Base-by-base conservation (phyloP, 1,140 invertebrate species). In the Drosophila truncata region DNA sequence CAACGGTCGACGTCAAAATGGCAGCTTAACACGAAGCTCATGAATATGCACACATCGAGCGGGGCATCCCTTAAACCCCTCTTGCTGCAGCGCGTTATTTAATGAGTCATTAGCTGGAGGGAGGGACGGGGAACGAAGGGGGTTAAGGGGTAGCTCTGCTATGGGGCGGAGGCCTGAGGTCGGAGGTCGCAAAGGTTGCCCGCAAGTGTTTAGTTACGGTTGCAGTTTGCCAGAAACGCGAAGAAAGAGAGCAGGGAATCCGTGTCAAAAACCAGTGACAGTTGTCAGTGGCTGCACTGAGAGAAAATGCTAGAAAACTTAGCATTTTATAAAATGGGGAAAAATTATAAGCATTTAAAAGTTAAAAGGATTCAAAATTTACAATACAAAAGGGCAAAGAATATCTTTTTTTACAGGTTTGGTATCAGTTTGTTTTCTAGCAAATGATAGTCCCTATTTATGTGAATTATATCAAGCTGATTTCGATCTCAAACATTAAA, bases 1-100 rank as follows among this genome's bases (percentile, higher is more conserved):
- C 63, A 67, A 54, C 61, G 76, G 75, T 61, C 65, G 80, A 87
- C 84, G 69, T 91, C 77, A 91, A 91, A 91, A 91, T 91, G 86
- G 82, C 80, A 91, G 86, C 86, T 91, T 85, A 91, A 78, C 86
- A 91, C 86, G 86, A 91, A 91, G 74, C 80, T 91, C 86, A 91
- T 91, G 86, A 91, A 91, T 91, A 91, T 91, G 86, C 82, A 85
- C 76, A 77, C 62, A 73, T 54, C 46, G 25, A 18, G 13, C 37
- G 2, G 8, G 37, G 54, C 41, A 35, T 35, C 55, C 54, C 35
- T 50, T 72, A 72, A 69, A 47, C 57, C 81, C 61, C 63, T 70
- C 63, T 70, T 58, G 62, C 29, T 63, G 77, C 69, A 81, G 82
- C 64, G 83, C 79, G 61, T 79, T 82, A 78, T 85, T 90, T 90